Evolutionary conservation across 2,888 invertebrate genomes (phyloP).

Genomic region (Lasius platythorax): DNA sequence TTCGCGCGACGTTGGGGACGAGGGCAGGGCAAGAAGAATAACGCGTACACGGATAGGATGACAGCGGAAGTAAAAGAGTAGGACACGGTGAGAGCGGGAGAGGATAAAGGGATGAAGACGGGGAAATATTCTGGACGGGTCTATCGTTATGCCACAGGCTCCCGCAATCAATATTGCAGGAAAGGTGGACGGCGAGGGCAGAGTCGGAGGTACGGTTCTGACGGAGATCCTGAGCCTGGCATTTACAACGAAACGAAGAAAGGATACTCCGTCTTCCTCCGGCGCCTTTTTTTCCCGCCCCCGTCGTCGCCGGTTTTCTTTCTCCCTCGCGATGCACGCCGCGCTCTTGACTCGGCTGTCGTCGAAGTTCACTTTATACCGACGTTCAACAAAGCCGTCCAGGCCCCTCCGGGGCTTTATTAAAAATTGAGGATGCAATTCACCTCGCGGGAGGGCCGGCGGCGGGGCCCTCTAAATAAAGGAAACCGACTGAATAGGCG

Average conservation of each 20-base stretch:
- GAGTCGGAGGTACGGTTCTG: slow-evolving; percentile 63
- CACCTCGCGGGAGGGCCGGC: slow-evolving; percentile 77
- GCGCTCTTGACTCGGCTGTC: slow-evolving; percentile 80
- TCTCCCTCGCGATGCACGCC: slow-evolving; percentile 57
- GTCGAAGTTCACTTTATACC: slow-evolving; percentile 83
- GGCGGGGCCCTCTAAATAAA: slow-evolving; percentile 81
- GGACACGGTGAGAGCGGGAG: neutral
- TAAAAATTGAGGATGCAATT: slow-evolving; percentile 85
- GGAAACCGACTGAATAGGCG: slow-evolving; percentile 75
- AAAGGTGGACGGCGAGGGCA: slow-evolving; percentile 74
- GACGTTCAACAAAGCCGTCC: slow-evolving; percentile 81
- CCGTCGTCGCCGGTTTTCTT: slow-evolving; percentile 35
- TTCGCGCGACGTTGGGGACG: neutral
- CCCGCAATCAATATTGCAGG: slow-evolving; percentile 83
- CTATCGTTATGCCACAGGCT: slow-evolving; percentile 77
- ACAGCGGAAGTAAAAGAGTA: slow-evolving; percentile 46
- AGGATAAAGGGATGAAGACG: slow-evolving; percentile 43
- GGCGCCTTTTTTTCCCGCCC: slow-evolving; percentile 56
- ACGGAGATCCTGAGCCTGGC: slow-evolving; percentile 74
- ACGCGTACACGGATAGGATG: slow-evolving; percentile 24
- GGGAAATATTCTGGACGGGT: slow-evolving; percentile 71
- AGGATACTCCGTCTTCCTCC: slow-evolving; percentile 71
- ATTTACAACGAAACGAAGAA: slow-evolving; percentile 81
- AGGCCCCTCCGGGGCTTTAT: slow-evolving; percentile 80
- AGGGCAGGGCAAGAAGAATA: neutral